phyloP scores from a whole-genome alignment of 2,797 vertebrate species.

The Avahi laniger region DNA sequence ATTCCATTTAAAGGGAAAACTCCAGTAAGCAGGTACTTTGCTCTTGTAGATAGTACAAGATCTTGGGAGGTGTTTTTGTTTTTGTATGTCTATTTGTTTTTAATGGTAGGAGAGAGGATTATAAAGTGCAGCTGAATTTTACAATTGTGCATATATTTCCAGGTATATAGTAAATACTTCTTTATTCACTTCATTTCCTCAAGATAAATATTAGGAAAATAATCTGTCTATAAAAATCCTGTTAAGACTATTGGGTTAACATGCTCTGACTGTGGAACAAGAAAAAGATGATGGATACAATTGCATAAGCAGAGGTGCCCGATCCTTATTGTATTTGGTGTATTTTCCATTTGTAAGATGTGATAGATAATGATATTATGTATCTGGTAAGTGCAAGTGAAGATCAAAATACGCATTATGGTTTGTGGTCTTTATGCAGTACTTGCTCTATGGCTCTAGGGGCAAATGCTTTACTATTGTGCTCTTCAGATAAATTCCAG shows the following conservation, averaged over 20 bases:
- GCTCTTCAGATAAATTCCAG: background rate
- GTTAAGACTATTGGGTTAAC: conserved; percentile 14
- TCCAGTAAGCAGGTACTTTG: conserved; percentile 54
- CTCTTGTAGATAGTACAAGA: conserved; percentile 61
- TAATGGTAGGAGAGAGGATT: background rate
- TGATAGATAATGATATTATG: background rate
- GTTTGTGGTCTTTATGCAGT: background rate
- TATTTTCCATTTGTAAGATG: background rate
- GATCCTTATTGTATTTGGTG: background rate
- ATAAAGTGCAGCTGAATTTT: background rate
- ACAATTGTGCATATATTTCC: conserved; percentile 54
- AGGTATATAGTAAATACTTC: conserved; percentile 66
- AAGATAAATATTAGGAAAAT: conserved; percentile 50
- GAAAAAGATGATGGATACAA: background rate
- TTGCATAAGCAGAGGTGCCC: background rate
- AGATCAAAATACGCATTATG: background rate
- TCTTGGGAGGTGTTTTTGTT: background rate
- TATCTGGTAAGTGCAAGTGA: background rate
- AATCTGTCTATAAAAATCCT: conserved; percentile 41
- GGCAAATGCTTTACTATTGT: background rate
- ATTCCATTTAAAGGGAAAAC: conserved; percentile 64
- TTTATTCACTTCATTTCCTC: conserved; percentile 68
- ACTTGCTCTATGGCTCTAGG: background rate
- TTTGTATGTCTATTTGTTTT: background rate
- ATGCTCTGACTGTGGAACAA: conserved; percentile 22